Conservation (phyloP, 92 coral and sea anemone species). For the Porites evermanni region DNA sequence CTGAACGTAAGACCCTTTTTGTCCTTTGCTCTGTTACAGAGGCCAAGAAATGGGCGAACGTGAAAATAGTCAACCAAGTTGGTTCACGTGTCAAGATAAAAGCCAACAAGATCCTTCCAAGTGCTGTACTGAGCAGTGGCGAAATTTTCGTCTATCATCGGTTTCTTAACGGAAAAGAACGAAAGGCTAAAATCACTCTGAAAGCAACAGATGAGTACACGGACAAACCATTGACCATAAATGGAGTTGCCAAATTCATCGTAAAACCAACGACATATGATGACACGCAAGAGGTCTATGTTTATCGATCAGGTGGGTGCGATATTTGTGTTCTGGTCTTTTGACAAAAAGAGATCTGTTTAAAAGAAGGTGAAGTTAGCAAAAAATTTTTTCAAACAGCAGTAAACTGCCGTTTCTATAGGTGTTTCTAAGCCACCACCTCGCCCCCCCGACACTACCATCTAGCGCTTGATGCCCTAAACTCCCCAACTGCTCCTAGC, state of each 20-base stretch:
- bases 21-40: slow-evolving; percentile 7
- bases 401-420: no score
- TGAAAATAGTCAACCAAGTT: slow-evolving; percentile 72
- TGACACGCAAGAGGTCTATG: slow-evolving; percentile 67
- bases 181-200: slow-evolving; percentile 52
- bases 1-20: not conserved
- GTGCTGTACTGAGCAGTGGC: slow-evolving; percentile 60
- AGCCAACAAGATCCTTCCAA: slow-evolving; percentile 64
- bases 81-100: slow-evolving; percentile 58
- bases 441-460: no score
- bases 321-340: not conserved
- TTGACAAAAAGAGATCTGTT: not conserved
- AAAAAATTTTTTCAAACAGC: no score
- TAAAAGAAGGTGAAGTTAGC: not conserved
- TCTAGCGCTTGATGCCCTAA: no score
- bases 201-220: slow-evolving; percentile 65
- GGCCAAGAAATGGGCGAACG: slow-evolving; percentile 73
- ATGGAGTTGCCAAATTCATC: slow-evolving; percentile 43
- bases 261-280: slow-evolving; percentile 58
- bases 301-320: slow-evolving; percentile 55
- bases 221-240: slow-evolving; percentile 64
- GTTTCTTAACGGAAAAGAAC: slow-evolving; percentile 57
- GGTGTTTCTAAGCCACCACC: no score
- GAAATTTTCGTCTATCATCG: slow-evolving; percentile 76
- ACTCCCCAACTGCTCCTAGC: no score